Evolutionary conservation across 2,888 invertebrate species (phyloP).

Genomic region (Acrobasis consociella): DNA sequence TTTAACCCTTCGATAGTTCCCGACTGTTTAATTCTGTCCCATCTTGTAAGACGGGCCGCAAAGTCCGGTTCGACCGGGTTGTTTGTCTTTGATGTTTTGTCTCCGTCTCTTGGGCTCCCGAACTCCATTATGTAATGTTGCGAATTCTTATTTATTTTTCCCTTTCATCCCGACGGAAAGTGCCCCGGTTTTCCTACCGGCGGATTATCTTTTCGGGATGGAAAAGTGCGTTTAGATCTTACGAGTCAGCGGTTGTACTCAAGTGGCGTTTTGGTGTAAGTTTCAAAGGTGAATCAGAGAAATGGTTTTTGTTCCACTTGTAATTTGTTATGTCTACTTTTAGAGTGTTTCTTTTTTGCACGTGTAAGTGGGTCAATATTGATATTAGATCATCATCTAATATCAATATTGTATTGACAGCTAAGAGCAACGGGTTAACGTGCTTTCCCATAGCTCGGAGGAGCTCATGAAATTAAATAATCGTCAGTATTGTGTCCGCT

Average conservation of each 20-base stretch:
- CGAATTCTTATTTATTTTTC: neutral
- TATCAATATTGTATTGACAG: no score
- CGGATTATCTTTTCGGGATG: neutral
- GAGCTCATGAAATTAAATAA: no score
- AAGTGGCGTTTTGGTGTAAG: neutral
- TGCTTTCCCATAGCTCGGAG: no score
- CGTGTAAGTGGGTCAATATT: no score
- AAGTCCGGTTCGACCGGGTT: neutral
- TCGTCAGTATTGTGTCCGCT: no score
- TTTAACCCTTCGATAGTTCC: no score
- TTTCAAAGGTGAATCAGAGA: neutral
- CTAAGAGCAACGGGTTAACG: no score
- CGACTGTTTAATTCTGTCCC: no score
- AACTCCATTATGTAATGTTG: neutral
- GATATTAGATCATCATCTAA: no score
- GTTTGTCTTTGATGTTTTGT: neutral
- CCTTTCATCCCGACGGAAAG: neutral
- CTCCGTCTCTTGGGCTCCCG: neutral
- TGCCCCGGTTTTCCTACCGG: slow-evolving; percentile 1
- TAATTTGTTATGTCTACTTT: neutral
- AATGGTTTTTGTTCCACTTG: neutral
- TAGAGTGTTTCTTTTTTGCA: no score
- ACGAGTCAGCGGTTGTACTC: neutral
- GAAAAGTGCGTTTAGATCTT: slow-evolving; percentile 1
- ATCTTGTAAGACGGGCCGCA: neutral